Evolutionary conservation across 1,140 invertebrate species (phyloP), one percentile per base, ranked within the genome.

Genomic region (Drosophila jambulina): DNA sequence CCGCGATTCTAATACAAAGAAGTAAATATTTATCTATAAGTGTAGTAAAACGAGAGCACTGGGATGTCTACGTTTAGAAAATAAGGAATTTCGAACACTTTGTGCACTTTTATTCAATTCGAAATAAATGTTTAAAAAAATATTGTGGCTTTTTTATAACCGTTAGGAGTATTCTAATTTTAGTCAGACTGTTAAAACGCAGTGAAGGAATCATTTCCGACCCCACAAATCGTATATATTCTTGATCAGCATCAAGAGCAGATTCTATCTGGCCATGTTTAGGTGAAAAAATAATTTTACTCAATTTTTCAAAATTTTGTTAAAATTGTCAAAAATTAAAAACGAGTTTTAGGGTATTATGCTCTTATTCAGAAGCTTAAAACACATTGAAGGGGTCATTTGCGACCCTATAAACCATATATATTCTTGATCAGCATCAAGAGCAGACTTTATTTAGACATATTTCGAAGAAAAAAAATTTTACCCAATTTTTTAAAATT

Each of bases 1-100:
- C 86, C 91, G 29, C 82, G 91, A 45, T 92, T 92, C 34, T 92
- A 91, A 40, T 19, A 34, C 21, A 62, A 36, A 17, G 0, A 23
- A 57, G 27, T 46, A 48, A 42, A 59, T 58, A 38, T 36, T 68
- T 36, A 25, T 25, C 1, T 34, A 8, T 25, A 38, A n/a, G 21
- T 12, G 53, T 42, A 62, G 48, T 36, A 46, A 46, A 65, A 54
- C 23, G 8, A 36, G 34, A 25, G 63, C 64, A 79, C 49, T 49
- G 42, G 67, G 72, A 80, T 70, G 80, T 82, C 80, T 87, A 87
- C 84, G 85, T 88, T 64, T 75, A 79, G 48, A 21, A 34, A 51
- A 53, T 48, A 75, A 61, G 60, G 4, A 78, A 56, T 64, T 64
- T 75, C 8, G 34, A 51, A 71, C 75, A 68, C 61, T 58, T 75